Evolutionary conservation across 2,888 invertebrate species (phyloP), one percentile per base, ranked within the genome.

Genomic region (Leuctra nigra): DNA sequence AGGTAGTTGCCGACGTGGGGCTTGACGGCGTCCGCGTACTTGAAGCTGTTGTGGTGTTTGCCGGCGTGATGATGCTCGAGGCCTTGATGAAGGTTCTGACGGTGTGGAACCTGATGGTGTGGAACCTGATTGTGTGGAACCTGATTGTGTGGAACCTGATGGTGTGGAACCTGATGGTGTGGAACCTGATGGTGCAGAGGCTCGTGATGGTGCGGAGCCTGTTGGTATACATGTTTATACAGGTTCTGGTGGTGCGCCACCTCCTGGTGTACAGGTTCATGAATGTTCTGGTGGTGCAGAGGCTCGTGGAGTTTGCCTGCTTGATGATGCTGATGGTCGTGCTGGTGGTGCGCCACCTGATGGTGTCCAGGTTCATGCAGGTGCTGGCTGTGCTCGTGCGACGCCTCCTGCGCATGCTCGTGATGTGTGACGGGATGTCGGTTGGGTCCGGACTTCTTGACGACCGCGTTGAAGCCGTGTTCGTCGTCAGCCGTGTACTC

Each of bases 401-500:
- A n/a, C n/a, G n/a, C n/a, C n/a, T n/a, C n/a, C n/a, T n/a, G n/a
- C n/a, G 29, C 29, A 11, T 29, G 29, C 11, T 29, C 7, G 29
- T 29, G 29, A 11, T 41, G 41, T 9, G 41, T 2, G 41, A 20
- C 18, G 41, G 44, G 44, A 20, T 44, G 44, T 2, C n/a, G 18
- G 23, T 22, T 22, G 3, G 44, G 44, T 6, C 20, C 44, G 6
- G 44, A 23, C 11, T 44, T 44, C 44, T 20, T 44, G 44, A 44
- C 44, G 44, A 44, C 23, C n/a, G 44, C 44, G 44, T 44, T 44
- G 44, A 44, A 44, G n/a, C 44, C 44, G 44, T 44, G 20, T 2
- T 18, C n/a, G 44, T 44, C 44, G 44, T 44, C 44, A 23, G 44
- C 44, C n/a, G 44, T 44, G 44, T 44, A 44, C 22, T 44, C 44